Base-by-base conservation (phyloP, 2,888 invertebrate species). In the Galeruca laticollis region DNA sequence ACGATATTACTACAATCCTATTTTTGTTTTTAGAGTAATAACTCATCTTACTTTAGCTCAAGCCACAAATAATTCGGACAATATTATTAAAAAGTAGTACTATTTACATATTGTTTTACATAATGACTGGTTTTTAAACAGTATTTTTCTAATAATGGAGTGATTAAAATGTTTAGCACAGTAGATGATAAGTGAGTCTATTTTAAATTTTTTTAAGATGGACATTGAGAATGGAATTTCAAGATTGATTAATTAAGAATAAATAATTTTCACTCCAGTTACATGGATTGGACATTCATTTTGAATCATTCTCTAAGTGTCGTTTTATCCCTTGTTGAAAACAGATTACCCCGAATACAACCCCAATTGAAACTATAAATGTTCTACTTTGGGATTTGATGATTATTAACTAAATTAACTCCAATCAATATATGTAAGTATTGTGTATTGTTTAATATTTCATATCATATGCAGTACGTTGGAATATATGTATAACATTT, bases 91-190 rank as follows among this genome's bases (percentile, higher is more conserved):
- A 69, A 63, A 60, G 15, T 67, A 61, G 51, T 57, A 51, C 37
- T 68, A 65, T 60, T 54, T 56, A 69, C 65, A 33, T 65, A 65
- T 65, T 65, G 51, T 69, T 69, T 69, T 69, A 69, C 56, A 56
- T 65, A 47, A 51, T 69, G 69, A 69, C 69, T 69, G 69, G 69
- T 65, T 60, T 60, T 69, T 60, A 51, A 59, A 56, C 57, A 60
- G 65, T 69, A 69, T 69, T 69, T 69, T 69, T 69, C 60, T 69
- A 69, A 65, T 64, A 47, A 60, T 56, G 35, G 54, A 59, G 54
- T 68, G 67, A 56, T 43, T 47, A 43, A 35, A 26, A 66, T 60
- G 37, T 59, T 9, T 37, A 60, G 40, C 20, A 15, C 33, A 56
- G 56, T 56, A 56, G 35, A 33, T 13, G 56, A 57, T 57, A 18